Evolutionary conservation across 1,140 invertebrate genomes (phyloP), one percentile per base, ranked within the genome.

Genomic region (Propsilocerus akamusi): DNA sequence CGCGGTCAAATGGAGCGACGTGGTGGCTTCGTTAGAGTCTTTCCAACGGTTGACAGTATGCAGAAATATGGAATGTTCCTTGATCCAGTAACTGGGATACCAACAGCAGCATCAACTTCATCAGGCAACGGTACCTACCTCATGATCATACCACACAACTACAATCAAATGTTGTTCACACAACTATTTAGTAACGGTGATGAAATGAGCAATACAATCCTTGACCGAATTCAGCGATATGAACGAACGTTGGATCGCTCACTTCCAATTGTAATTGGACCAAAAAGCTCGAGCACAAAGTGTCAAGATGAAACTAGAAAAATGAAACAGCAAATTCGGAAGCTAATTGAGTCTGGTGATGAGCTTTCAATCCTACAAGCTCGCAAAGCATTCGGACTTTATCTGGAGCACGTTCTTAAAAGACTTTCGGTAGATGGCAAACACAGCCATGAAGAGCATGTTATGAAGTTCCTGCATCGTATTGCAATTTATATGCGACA

Each of bases 11-110:
- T 89, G 63, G 73, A 77, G 32, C 70, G 91, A 17, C 71, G 85
- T 25, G 90, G 90, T 14, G 89, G 89, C 48, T 97, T 90, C 68
- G 83, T 93, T 25, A 68, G 91, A 23, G 90, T 97, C 58, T 96
- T 94, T 67, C 93, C 92, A 17, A 82, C 85, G 22, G 72, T 78
- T 26, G 86, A 91, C 59, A 83, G 84, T 4, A 93, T 89, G 87
- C 74, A 78, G 59, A 75, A 81, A 56, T 86, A 86, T 62, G 58
- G 61, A 25, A 55, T 57, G 20, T 64, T 61, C 59, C 46, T 65
- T 74, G 83, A 86, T 70, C 68, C 80, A 11, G 65, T 73, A 30
- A 78, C 76, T 30, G 83, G 82, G 49, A 74, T 84, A 55, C 80
- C 81, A 11, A 69, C 81, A 26, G 75, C 74, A 10, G 76, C 73